phyloP scores from a whole-genome alignment of 1,140 invertebrate genomes.

The Sycobia sp. region DNA sequence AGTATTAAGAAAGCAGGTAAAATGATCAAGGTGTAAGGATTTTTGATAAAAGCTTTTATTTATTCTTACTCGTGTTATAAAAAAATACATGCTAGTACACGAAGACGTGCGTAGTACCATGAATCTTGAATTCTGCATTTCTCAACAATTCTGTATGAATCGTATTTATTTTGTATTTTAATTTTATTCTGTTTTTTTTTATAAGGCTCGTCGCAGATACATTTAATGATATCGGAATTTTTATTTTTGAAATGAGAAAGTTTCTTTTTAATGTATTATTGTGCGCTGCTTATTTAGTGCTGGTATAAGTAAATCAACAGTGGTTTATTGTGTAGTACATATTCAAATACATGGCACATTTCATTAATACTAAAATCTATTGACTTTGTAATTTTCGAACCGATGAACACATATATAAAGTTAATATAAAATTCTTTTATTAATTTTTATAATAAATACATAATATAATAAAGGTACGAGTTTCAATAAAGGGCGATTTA shows the following conservation, averaged over 20 bases:
- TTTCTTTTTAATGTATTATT: constrained; percentile 1
- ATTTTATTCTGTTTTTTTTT: constrained; percentile 12
- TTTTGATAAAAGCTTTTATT: constrained; percentile 53
- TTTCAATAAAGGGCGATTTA: no score
- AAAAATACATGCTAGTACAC: constrained; percentile 57
- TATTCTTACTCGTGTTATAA: constrained; percentile 53
- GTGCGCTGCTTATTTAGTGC: constrained; percentile 21
- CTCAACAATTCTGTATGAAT: constrained; percentile 28
- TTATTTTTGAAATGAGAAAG: constrained; percentile 11
- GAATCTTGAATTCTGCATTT: constrained; percentile 32
- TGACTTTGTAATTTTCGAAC: no score
- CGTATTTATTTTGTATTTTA: constrained; percentile 13
- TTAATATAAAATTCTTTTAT: no score
- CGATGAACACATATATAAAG: no score
- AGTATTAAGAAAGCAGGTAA: not conserved
- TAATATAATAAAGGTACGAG: no score
- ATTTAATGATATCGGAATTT: not conserved
- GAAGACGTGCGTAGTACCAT: constrained; percentile 43
- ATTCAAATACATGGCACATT: no score
- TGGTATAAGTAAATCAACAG: constrained; percentile 1
- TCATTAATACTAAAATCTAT: no score
- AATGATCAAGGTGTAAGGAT: not conserved
- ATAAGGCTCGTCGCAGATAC: constrained; percentile 7
- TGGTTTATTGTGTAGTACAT: no score
- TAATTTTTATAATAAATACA: no score